Base-by-base conservation (phyloP, 2,888 invertebrate species). In the Rhorus exstirpatorius region DNA sequence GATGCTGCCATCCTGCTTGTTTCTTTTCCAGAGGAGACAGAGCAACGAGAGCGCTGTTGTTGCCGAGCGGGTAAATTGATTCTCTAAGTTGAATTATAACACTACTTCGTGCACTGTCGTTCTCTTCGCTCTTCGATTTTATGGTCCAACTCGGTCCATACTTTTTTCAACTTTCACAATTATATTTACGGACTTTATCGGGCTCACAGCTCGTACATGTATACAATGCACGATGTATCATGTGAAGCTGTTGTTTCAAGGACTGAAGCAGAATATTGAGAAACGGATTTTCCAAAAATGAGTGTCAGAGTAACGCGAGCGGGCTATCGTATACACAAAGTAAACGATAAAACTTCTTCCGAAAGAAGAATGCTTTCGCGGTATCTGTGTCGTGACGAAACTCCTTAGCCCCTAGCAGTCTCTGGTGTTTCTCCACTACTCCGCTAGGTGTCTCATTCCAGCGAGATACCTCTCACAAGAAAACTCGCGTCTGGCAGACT, bases 21-120 rank as follows among this genome's bases (percentile, higher is more conserved):
- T 79, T 68, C 76, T 72, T 77, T 81, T 51, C 77, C 51, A 61
- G 63, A 44, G 26, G 21, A 61, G 63, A 44, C 38, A 31, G 35
- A 67, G 58, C 49, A 51, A 46, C 68, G 55, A 70, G 38, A 44
- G 51, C 53, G 4, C 55, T 44, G 31, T 12, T 44, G 38, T 53
- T 53, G 61, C 67, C 19, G 46, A 58, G 44, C 58, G 26, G 84
- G 83, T 85, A 88, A 89, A 90, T 90, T 89, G 89, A 88, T 87
- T 87, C 86, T 68, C 74, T 81, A 87, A 89, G 87, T 90, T 88
- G 88, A 89, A 89, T 90, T 90, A 90, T 87, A 87, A 88, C 87
- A 84, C 83, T 85, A 83, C 71, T 61, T 71, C 44, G 76, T 51
- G 14, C 21, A 10, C n/a, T 19, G 35, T 35, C 19, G 12, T 19